phyloP scores from a whole-genome alignment of 2,113 vertebrate genomes.

The Dolichotis patagonum region DNA sequence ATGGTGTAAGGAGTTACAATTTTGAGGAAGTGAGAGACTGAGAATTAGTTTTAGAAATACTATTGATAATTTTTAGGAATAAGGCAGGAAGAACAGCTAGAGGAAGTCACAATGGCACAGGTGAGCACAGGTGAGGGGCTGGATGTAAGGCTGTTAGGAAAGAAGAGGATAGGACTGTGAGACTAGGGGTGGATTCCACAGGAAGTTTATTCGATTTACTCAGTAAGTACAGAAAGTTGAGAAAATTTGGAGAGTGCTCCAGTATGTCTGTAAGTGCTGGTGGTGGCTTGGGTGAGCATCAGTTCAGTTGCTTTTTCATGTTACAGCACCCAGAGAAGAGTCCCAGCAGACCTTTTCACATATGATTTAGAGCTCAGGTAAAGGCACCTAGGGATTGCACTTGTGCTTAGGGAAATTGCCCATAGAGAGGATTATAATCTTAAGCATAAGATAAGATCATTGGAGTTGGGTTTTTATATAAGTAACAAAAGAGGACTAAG shows the following conservation, averaged over 20 bases:
- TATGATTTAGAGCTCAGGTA: neutral
- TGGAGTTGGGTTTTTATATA: neutral
- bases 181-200: neutral
- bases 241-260: neutral
- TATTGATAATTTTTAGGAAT: neutral
- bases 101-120: accelerated
- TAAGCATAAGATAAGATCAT: neutral
- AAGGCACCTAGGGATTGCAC: neutral
- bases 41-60: slow-evolving; percentile 33
- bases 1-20: neutral
- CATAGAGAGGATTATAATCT: neutral
- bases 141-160: neutral
- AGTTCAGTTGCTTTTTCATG: neutral
- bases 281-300: neutral
- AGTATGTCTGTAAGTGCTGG: neutral
- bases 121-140: neutral
- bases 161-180: neutral
- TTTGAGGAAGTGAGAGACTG: neutral
- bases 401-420: neutral
- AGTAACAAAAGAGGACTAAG: neutral
- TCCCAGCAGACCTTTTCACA: neutral
- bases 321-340: neutral
- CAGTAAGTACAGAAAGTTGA: neutral
- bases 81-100: neutral
- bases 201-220: neutral